Evolutionary conservation across 2,113 vertebrate species (phyloP).

Genomic region (Barbus barbus): DNA sequence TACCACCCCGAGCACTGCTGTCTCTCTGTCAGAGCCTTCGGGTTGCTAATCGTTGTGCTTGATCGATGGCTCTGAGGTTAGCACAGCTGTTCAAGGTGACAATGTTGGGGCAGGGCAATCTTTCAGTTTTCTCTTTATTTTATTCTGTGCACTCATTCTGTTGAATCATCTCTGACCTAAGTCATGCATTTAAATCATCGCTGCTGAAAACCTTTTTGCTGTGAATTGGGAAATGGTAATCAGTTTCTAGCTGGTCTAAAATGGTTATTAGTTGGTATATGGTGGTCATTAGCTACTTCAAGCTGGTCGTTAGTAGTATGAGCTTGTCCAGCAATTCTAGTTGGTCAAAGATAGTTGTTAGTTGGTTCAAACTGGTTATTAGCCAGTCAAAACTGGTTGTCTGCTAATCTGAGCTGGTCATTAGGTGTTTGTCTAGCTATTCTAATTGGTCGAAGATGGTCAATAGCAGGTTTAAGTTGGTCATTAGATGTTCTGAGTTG

Average conservation of each 20-base stretch:
- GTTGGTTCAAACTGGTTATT: not conserved
- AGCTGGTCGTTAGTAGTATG: not conserved
- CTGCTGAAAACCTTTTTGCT: not conserved
- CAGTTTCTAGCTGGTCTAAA: not conserved
- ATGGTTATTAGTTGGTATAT: not conserved
- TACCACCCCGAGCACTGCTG: not conserved
- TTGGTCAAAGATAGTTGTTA: not conserved
- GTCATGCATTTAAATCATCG: not conserved
- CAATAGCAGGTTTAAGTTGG: not conserved
- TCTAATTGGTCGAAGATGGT: not conserved
- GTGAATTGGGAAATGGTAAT: not conserved
- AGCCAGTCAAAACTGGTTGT: not conserved
- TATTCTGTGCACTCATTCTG: conserved; percentile 7
- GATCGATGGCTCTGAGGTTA: conserved; percentile 61
- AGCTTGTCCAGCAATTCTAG: not conserved
- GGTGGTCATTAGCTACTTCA: not conserved
- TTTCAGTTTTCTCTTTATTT: conserved; percentile 41
- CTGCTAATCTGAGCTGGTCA: not conserved
- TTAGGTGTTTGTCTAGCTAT: not conserved
- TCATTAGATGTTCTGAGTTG: no score
- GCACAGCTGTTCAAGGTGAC: conserved; percentile 57
- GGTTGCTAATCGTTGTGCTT: conserved; percentile 52
- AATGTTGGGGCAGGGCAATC: conserved; percentile 34
- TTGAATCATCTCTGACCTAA: not conserved
- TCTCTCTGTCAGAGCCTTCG: conserved; percentile 17